Base-by-base conservation (phyloP, 2,113 vertebrate species). In the Dasyprocta punctata region DNA sequence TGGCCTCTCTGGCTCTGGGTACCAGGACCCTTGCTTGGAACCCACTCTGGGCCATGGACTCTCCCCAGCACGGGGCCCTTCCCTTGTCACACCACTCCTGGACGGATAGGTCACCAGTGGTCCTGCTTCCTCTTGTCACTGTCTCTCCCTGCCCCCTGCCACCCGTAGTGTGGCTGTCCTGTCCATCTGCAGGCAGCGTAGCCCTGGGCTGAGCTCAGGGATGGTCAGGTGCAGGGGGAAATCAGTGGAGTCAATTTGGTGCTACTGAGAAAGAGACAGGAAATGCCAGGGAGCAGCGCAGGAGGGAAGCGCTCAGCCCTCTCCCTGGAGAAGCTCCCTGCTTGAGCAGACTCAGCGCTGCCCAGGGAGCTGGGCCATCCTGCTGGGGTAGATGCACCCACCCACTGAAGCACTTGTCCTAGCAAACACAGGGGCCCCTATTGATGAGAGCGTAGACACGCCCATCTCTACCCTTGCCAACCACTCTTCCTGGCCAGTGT, bases 361-460 rank as follows among this genome's bases (percentile, higher is more conserved):
- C 30, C 12, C 3, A 38, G 5, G 2, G 3, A 58, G 44, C 28
- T 1, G 33, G 20, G 26, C 13, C 67, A 7, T 12, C 41, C 80
- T n/a, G n/a, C 78, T 28, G 20, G 30, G 0, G 19, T 10, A 89
- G 84, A 56, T 36, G 3, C 7, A 56, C 7, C 30, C 83, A 24
- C 67, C 2, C 3, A 14, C 5, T 20, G n/a, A 71, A 60, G 13
- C 10, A 7, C 36, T 17, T 30, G 1, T 41, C 84, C 60, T 54
- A 78, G 52, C 77, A 87, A 69, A 67, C 3, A 19, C 4, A 19
- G n/a, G 44, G 30, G 41, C 30, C 8, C 44, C 75, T 19, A 4
- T 17, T 49, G 10, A 22, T 2, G 61, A 1, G 47, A 24, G 10
- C 19, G 9, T 2, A 16, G 47, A 84, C 20, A 13, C 0, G 1